These are phyloP conservation scores for Gymnopithys bicolor DNA, from an alignment of 2,797 vertebrate genomes.

Conservation along the genomic window DNA sequence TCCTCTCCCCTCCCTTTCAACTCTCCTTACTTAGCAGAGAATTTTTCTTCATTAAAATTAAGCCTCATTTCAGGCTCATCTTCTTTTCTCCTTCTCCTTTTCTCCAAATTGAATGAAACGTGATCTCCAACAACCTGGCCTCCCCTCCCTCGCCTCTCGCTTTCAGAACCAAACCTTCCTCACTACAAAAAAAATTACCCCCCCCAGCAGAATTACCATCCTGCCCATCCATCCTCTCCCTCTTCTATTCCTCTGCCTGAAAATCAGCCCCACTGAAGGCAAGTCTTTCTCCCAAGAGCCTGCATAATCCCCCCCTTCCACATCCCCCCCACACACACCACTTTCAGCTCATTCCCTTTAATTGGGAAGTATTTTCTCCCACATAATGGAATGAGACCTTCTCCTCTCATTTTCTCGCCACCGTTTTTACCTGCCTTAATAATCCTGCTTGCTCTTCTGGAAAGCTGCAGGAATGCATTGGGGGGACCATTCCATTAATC, in stretches of 20 bases:
- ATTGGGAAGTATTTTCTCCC: slow-evolving; percentile 39
- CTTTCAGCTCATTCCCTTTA: slow-evolving; percentile 46
- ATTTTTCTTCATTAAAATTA: slow-evolving; percentile 81
- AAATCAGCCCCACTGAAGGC: background rate
- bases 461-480: background rate
- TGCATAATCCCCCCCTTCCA: background rate
- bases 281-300: background rate
- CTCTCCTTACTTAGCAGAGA: slow-evolving; percentile 70
- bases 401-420: background rate
- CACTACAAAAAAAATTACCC: background rate
- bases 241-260: background rate
- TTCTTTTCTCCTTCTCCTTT: slow-evolving; percentile 68
- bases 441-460: background rate
- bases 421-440: background rate
- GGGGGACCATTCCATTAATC: background rate
- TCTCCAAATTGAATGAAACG: slow-evolving; percentile 67
- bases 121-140: slow-evolving; percentile 57
- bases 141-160: slow-evolving; percentile 28
- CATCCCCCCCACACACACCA: background rate
- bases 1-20: slow-evolving; percentile 67
- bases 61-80: slow-evolving; percentile 75
- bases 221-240: background rate
- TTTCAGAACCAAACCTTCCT: slow-evolving; percentile 63
- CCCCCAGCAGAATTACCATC: background rate
- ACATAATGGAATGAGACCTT: slow-evolving; percentile 37